phyloP scores from a whole-genome alignment of 1,140 invertebrate genomes.

The Gyrodactylus salaris region DNA sequence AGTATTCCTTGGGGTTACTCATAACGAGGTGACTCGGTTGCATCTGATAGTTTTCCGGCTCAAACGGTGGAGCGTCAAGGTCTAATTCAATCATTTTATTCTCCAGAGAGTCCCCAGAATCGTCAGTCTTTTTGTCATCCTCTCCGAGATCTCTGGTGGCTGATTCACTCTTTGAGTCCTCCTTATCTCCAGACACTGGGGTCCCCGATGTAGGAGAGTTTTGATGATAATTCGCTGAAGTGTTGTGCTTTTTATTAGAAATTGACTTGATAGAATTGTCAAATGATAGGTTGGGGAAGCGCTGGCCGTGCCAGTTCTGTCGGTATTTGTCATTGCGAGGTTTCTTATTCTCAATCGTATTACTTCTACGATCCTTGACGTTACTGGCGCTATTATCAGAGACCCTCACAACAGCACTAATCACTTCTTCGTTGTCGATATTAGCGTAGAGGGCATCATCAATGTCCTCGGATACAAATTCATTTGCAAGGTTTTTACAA shows the following conservation, averaged over 20 bases:
- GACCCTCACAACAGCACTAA: background rate
- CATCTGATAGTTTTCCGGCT: background rate
- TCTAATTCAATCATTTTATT: background rate
- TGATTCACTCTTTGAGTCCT: background rate
- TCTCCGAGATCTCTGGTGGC: background rate
- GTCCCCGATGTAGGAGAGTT: background rate
- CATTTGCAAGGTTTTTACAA: background rate
- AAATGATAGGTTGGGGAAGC: no score
- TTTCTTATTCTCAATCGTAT: background rate
- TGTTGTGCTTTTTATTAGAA: no score
- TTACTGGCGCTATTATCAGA: background rate
- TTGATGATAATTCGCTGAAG: background rate
- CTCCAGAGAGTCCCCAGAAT: background rate
- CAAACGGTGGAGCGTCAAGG: background rate
- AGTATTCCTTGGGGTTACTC: no score
- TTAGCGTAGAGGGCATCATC: background rate
- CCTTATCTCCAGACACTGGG: background rate
- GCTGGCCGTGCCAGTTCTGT: background rate
- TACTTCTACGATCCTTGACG: background rate
- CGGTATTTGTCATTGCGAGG: background rate
- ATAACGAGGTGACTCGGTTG: no score
- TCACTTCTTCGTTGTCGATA: background rate
- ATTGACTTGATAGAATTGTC: background rate
- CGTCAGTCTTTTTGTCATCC: background rate
- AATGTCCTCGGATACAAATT: background rate